These are phyloP conservation scores for Oasisia sp. DNA, from an alignment of 2,888 invertebrate genomes.

Conservation along the genomic window DNA sequence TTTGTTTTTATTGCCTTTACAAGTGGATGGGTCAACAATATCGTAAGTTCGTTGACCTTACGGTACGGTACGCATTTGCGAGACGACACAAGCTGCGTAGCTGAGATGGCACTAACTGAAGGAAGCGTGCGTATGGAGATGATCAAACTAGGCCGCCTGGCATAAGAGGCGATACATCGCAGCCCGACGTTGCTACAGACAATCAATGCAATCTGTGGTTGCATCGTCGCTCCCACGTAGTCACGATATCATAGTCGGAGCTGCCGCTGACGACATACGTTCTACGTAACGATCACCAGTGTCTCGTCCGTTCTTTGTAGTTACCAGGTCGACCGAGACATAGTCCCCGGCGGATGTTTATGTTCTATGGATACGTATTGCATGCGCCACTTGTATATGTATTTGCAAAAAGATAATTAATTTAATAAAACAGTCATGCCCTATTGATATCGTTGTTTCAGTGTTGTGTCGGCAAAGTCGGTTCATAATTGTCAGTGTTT, in stretches of 20 bases:
- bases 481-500: background rate
- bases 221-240: background rate
- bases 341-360: too few relatives aligned
- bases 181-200: background rate
- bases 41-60: too few relatives aligned
- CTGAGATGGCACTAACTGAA: too few relatives aligned
- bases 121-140: background rate
- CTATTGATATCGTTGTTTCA: background rate
- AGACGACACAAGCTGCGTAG: too few relatives aligned
- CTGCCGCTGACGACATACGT: background rate
- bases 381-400: background rate
- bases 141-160: background rate
- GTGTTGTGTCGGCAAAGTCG: background rate
- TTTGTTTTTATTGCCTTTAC: too few relatives aligned
- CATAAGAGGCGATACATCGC: background rate
- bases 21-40: too few relatives aligned
- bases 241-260: background rate
- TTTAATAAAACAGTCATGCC: background rate
- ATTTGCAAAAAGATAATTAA: background rate
- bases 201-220: background rate
- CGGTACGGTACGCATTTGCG: too few relatives aligned
- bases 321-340: background rate
- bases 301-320: background rate
- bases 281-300: background rate
- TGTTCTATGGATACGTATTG: too few relatives aligned